Evolutionary conservation across 2,113 vertebrate genomes (phyloP).

Genomic region (Oceanites oceanicus): DNA sequence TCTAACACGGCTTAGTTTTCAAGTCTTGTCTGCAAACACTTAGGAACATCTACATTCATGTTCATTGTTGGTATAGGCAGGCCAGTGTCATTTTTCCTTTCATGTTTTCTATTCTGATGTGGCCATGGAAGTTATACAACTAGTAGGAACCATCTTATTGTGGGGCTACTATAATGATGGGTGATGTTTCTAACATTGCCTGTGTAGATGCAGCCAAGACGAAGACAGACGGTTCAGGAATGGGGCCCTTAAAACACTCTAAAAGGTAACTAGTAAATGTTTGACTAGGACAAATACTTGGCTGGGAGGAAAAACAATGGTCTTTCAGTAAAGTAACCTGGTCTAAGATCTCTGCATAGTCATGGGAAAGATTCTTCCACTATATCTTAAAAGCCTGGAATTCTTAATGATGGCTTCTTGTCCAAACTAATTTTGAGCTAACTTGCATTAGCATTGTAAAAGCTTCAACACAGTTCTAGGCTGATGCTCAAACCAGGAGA

Average conservation of each 20-base stretch:
- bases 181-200: not conserved
- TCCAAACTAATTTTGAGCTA: not conserved
- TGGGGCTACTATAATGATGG: not conserved
- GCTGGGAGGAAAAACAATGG: not conserved
- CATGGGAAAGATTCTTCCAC: not conserved
- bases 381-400: not conserved
- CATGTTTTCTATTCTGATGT: not conserved
- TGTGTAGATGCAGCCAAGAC: not conserved
- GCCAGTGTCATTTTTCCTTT: not conserved
- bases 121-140: not conserved
- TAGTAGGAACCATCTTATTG: not conserved
- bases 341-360: not conserved
- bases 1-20: not conserved
- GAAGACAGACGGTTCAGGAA: not conserved
- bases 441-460: not conserved
- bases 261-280: constrained; percentile 1
- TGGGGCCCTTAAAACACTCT: not conserved
- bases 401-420: not conserved
- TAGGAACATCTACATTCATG: not conserved
- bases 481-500: not conserved
- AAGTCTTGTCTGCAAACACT: not conserved
- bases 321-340: not conserved
- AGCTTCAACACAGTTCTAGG: not conserved
- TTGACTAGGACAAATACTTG: constrained; percentile 21
- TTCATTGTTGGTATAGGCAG: not conserved